Evolutionary conservation across 2,888 invertebrate species (phyloP), one percentile per base, ranked within the genome.

Genomic region (Pelosia muscerda): DNA sequence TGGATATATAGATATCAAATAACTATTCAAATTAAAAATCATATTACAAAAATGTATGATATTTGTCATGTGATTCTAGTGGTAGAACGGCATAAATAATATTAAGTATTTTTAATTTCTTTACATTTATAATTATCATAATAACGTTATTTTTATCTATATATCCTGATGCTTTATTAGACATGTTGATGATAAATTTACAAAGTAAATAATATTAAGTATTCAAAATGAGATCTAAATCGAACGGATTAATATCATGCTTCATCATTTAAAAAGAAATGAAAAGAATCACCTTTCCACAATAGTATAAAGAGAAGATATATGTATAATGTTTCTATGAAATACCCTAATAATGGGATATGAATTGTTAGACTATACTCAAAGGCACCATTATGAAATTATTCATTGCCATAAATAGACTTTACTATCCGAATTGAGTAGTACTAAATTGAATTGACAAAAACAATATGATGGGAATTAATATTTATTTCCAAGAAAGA

Each of bases 301-400:
- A 2, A 58, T 58, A 31, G n/a, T 31, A n/a, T 49, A 19, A 13
- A 5, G 13, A 19, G 13, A 19, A 42, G 42, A 42, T 19, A 6
- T n/a, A 49, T 42, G 6, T n/a, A 49, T n/a, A 49, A 49, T 6
- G 5, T 49, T 49, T n/a, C 2, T 49, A 49, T 49, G n/a, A 49
- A 8, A 49, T 49, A n/a, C n/a, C 49, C n/a, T 49, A 49, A 9
- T 49, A 49, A 49, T 49, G 19, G n/a, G 13, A 34, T 2, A 5
- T 58, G 31, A 34, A 31, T 58, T 8, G 22, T 26, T 57, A 19
- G n/a, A 58, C 5, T 22, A 31, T 31, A 19, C 8, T 42, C 42
- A 49, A 49, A 49, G 49, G n/a, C 49, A 42, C 42, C 42, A n/a
- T 49, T n/a, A n/a, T n/a, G n/a, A n/a, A n/a, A 49, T 49, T 49